Conservation (phyloP, 2,797 vertebrate species). For the Falco naumanni region DNA sequence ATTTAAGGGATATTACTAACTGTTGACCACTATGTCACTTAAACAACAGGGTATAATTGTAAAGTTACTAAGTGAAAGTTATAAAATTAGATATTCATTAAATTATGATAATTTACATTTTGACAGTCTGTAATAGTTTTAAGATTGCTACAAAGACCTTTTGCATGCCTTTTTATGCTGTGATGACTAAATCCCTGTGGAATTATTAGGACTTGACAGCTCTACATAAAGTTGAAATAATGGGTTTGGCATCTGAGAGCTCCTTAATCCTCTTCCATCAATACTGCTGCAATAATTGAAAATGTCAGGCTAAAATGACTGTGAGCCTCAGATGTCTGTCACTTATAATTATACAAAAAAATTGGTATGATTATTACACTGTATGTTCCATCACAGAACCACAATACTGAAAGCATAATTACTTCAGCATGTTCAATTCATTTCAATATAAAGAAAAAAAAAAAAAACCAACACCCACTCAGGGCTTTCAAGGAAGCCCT, state of each 20-base stretch:
- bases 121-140: constrained; percentile 52
- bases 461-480: not conserved
- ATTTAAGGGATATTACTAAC: not conserved
- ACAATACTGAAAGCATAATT: constrained; percentile 40
- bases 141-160: constrained; percentile 44
- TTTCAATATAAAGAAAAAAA: constrained; percentile 13
- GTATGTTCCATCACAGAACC: not conserved
- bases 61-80: constrained; percentile 38
- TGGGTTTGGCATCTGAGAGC: constrained; percentile 63
- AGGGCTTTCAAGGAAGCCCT: not conserved
- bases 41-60: not conserved
- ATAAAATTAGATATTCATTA: constrained; percentile 25
- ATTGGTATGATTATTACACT: constrained; percentile 33
- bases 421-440: not conserved
- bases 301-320: constrained; percentile 73
- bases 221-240: constrained; percentile 75
- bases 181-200: constrained; percentile 18
- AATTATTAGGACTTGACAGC: constrained; percentile 70
- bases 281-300: constrained; percentile 69
- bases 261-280: constrained; percentile 70
- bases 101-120: constrained; percentile 44
- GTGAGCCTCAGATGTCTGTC: constrained; percentile 66
- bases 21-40: not conserved
- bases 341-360: constrained; percentile 68
- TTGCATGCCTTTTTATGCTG: constrained; percentile 39